These are phyloP conservation scores for Octodonta nipae DNA, from an alignment of 2,888 invertebrate species.

Conservation along the genomic window DNA sequence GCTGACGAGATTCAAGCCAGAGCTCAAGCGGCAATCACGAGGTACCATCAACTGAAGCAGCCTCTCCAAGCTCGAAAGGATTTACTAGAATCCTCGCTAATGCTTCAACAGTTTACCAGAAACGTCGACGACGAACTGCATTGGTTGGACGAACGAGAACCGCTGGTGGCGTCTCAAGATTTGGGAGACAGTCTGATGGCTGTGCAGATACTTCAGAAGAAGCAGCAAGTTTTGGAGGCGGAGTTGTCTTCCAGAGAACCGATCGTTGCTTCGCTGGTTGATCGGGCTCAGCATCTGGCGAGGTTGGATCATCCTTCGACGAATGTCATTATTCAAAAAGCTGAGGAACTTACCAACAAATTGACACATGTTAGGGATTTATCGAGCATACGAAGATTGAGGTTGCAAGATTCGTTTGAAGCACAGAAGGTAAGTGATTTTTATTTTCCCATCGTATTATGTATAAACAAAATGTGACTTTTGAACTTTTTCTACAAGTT, in stretches of 20 bases:
- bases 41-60: conserved; percentile 54
- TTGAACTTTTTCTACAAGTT: no score
- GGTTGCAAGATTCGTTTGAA: conserved; percentile 69
- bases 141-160: conserved; percentile 74
- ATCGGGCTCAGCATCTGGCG: conserved; percentile 65
- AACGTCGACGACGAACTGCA: conserved; percentile 87
- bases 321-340: conserved; percentile 53
- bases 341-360: conserved; percentile 54
- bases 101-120: conserved; percentile 76
- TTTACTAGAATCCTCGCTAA: conserved; percentile 78
- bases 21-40: conserved; percentile 51
- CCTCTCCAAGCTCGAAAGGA: conserved; percentile 84
- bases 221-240: conserved; percentile 81
- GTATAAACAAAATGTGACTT: background rate
- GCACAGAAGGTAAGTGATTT: conserved; percentile 56
- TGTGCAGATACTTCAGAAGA: conserved; percentile 83
- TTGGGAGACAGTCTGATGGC: conserved; percentile 48
- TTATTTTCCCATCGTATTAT: no score
- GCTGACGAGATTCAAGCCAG: conserved; percentile 69
- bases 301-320: conserved; percentile 77
- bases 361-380: conserved; percentile 57
- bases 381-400: conserved; percentile 54
- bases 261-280: conserved; percentile 57
- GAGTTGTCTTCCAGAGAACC: conserved; percentile 81
- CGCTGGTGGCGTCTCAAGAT: conserved; percentile 56